Evolutionary conservation across 2,113 vertebrate genomes (phyloP).

Genomic region (Hyaena hyaena): DNA sequence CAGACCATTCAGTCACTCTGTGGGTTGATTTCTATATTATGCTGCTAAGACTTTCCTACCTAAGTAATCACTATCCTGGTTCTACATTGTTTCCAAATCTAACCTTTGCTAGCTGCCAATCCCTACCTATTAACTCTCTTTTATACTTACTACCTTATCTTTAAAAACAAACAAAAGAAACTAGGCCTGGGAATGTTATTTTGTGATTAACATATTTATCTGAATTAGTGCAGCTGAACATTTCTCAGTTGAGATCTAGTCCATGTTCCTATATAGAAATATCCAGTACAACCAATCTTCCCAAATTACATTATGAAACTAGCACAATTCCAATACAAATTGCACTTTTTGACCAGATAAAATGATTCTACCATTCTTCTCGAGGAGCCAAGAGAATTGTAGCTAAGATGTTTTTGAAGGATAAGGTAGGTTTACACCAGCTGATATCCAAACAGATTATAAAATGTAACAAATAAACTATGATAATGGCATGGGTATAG

Average conservation of each 20-base stretch:
- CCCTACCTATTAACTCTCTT: neutral
- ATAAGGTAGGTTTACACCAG: neutral
- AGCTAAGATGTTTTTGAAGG: neutral
- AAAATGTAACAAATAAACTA: neutral
- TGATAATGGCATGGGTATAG: neutral
- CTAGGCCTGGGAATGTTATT: neutral
- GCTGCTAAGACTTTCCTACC: neutral
- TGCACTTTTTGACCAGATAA: neutral
- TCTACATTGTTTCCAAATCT: neutral
- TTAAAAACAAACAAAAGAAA: neutral
- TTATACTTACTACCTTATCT: neutral
- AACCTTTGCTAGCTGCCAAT: neutral
- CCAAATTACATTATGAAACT: neutral
- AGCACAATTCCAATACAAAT: neutral
- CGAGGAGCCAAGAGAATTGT: neutral
- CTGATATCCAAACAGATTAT: neutral
- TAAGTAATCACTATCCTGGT: neutral
- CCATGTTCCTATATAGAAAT: neutral
- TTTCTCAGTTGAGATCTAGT: neutral
- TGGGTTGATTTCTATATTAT: neutral
- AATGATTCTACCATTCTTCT: neutral
- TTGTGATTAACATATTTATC: neutral
- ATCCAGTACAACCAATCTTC: neutral
- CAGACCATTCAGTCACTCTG: neutral
- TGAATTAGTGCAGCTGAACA: neutral